Evolutionary conservation across 2,888 invertebrate species (phyloP), one percentile per base, ranked within the genome.

Genomic region (Lycocerus yunnanus): DNA sequence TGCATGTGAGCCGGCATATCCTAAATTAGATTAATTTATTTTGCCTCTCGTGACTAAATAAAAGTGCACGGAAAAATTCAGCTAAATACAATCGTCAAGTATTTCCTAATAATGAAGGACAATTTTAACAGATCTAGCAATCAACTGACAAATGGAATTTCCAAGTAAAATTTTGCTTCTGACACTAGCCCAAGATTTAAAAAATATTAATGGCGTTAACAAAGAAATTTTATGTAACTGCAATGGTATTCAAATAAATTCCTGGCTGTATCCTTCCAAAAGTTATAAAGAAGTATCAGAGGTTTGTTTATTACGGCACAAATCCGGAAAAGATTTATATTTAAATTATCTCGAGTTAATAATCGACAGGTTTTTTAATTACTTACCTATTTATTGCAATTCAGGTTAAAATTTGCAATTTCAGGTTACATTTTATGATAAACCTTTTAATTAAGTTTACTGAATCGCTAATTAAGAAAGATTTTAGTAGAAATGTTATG

Each of bases 361-460:
- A 15, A 73, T 79, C 43, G 79, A 79, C 43, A 79, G 76, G 79
- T 78, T 71, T 14, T 14, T 15, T 1, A 66, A 16, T 66, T 59
- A 11, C 6, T 13, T 16, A n/a, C n/a, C n/a, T n/a, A n/a, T n/a
- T n/a, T n/a, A 24, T 18, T 68, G 6, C 4, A 14, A 58, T 74
- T 71, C 16, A n/a, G 5, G 1, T 8, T 65, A 65, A 15, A 66
- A 16, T 63, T 24, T 16, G 3, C 43, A 71, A 43, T 65, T 72
- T 27, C 70, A 79, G 79, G 68, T 68, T 79, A 58, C 76, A 78
- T 71, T 68, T 78, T 69, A 74, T 78, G 70, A 27, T 78, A 21
- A 75, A 78, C 66, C 18, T 75, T 20, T 59, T 75, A 15, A 15
- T 72, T 58, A 73, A 66, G 11, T 69, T 69, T 43, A 61, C 73